A percentile compares a stretch with the other conserved stretches of the same genome.
Conservation (phyloP, 1,140 invertebrate genomes). For the Bombus haemorrhoidalis region DNA sequence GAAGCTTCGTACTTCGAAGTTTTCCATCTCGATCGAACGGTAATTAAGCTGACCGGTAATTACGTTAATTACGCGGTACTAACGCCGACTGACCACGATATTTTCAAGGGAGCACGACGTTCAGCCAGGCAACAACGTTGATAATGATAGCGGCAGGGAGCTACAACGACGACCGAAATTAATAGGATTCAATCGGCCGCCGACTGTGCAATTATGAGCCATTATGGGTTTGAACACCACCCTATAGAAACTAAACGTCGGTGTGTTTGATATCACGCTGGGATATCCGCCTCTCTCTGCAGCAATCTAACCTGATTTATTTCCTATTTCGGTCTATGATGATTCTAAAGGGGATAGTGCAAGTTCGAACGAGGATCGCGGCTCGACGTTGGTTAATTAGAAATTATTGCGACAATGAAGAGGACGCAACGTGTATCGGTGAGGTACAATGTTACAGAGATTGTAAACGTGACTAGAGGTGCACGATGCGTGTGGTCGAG, state of each 20-base stretch:
- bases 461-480: background rate
- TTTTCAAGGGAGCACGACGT: background rate
- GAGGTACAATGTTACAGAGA: background rate
- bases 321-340: background rate
- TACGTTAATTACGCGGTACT: slow-evolving; percentile 58
- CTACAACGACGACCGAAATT: slow-evolving; percentile 19
- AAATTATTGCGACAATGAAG: background rate
- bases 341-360: background rate
- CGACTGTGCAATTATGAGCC: slow-evolving; percentile 43
- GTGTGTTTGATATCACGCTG: background rate
- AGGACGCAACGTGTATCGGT: background rate
- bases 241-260: background rate
- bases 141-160: background rate
- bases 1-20: background rate
- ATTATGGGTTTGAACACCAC: background rate
- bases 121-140: background rate
- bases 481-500: background rate
- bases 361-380: background rate
- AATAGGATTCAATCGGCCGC: slow-evolving; percentile 45
- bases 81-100: background rate
- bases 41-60: slow-evolving; percentile 64
- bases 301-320: background rate
- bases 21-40: slow-evolving; percentile 42
- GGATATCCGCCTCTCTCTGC: background rate
- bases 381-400: background rate